These are phyloP conservation scores for Acanthococcus lagerstroemiae DNA, from an alignment of 2,888 invertebrate species.

Conservation along the genomic window DNA sequence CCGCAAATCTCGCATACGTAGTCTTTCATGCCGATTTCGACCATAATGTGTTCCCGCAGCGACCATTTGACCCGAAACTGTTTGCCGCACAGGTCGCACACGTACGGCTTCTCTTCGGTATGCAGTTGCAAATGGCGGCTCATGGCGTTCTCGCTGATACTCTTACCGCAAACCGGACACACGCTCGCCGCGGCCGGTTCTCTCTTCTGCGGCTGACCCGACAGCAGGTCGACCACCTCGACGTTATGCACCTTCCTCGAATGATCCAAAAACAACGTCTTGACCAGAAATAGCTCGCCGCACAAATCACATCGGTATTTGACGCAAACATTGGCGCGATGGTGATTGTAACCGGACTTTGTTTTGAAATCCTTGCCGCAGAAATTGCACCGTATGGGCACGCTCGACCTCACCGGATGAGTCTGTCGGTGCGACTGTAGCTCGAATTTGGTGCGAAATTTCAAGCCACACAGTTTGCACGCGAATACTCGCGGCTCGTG, in stretches of 20 bases:
- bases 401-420: background rate
- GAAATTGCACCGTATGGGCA: background rate
- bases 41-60: conserved; percentile 18
- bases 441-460: background rate
- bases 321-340: conserved; percentile 10
- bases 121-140: conserved; percentile 9
- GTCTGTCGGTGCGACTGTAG: background rate
- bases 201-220: background rate
- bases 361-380: conserved; percentile 14
- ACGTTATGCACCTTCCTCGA: conserved; percentile 10
- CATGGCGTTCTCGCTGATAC: conserved; percentile 4
- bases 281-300: conserved; percentile 8
- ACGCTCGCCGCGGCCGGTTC: background rate
- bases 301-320: conserved; percentile 15
- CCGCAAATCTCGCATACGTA: conserved; percentile 25
- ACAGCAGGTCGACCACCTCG: background rate
- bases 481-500: background rate
- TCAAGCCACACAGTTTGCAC: background rate
- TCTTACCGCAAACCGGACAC: conserved; percentile 14
- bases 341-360: conserved; percentile 3
- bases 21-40: conserved; percentile 25
- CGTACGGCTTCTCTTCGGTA: conserved; percentile 16
- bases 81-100: conserved; percentile 16
- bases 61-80: conserved; percentile 23
- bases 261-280: conserved; percentile 2